A percentile compares a stretch with the other conserved stretches of the same genome.
Evolutionary conservation across 2,113 vertebrate species (phyloP).

Genomic region (Gymnocephalus cernua): DNA sequence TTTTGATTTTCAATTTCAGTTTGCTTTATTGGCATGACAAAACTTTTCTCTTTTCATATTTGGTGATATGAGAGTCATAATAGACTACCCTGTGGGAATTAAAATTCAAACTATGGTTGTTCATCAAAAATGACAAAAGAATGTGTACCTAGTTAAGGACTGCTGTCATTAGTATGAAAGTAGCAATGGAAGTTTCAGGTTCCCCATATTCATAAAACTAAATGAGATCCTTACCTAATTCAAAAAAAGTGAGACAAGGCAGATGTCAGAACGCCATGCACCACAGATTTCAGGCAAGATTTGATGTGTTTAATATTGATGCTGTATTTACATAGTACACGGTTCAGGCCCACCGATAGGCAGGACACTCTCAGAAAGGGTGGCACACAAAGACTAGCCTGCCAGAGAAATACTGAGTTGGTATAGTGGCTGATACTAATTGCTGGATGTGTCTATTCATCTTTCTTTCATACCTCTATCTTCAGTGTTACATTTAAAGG

Average conservation of each 20-base stretch:
- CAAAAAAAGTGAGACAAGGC: neutral
- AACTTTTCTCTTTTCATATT: neutral
- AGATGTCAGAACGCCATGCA: no score
- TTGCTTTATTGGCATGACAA: no score
- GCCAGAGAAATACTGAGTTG: no score
- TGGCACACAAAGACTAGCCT: no score
- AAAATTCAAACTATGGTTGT: no score
- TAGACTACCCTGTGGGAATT: neutral
- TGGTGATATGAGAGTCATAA: neutral
- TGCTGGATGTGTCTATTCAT: neutral
- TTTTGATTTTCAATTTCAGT: no score
- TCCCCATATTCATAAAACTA: conserved; percentile 7
- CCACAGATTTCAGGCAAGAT: neutral
- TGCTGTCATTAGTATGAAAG: conserved; percentile 1
- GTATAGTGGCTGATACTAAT: neutral
- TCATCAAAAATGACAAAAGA: no score
- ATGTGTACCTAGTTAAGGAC: neutral
- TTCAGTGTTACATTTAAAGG: neutral
- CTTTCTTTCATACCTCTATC: neutral
- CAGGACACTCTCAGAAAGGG: no score
- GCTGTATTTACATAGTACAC: neutral
- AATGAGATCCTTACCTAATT: neutral
- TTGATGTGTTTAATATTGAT: neutral
- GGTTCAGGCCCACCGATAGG: neutral
- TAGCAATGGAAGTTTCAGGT: neutral